phyloP scores from a whole-genome alignment of 2,797 vertebrate species.

The Crocodylus rhombifer region DNA sequence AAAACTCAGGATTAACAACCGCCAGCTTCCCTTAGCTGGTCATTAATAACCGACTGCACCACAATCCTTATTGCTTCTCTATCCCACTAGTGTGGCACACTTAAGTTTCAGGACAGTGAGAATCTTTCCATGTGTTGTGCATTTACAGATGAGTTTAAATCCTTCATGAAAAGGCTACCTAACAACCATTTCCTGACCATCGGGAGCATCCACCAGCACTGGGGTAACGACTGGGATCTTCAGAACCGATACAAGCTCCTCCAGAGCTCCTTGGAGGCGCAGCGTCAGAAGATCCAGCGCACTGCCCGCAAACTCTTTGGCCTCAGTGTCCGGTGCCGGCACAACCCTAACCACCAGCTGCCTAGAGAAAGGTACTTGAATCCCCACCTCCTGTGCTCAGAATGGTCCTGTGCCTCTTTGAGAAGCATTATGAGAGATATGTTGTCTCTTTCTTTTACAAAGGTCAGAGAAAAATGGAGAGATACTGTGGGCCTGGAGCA shows the following conservation, averaged over 20 bases:
- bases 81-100: not conserved
- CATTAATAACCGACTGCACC: not conserved
- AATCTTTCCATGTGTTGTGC: constrained; percentile 8
- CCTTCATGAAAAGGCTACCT: constrained; percentile 96
- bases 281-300: constrained; percentile 95
- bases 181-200: constrained; percentile 98
- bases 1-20: not conserved
- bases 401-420: not conserved
- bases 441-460: not conserved
- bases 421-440: not conserved
- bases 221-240: constrained; percentile 99
- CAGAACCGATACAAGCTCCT: constrained; percentile 97
- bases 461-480: not conserved
- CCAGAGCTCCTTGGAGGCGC: constrained; percentile 94
- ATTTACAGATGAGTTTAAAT: constrained; percentile 96
- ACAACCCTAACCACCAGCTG: constrained; percentile 99
- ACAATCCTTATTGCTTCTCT: not conserved
- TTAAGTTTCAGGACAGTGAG: accelerated
- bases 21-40: not conserved
- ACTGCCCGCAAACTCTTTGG: constrained; percentile 98
- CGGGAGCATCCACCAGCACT: constrained; percentile 97
- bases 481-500: not conserved
- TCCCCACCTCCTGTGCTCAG: not conserved
- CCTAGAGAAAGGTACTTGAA: constrained; percentile 94
- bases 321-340: constrained; percentile 97